Evolutionary conservation across 2,888 invertebrate species (phyloP), one percentile per base, ranked within the genome.

Genomic region (Heterodera filipjevi): DNA sequence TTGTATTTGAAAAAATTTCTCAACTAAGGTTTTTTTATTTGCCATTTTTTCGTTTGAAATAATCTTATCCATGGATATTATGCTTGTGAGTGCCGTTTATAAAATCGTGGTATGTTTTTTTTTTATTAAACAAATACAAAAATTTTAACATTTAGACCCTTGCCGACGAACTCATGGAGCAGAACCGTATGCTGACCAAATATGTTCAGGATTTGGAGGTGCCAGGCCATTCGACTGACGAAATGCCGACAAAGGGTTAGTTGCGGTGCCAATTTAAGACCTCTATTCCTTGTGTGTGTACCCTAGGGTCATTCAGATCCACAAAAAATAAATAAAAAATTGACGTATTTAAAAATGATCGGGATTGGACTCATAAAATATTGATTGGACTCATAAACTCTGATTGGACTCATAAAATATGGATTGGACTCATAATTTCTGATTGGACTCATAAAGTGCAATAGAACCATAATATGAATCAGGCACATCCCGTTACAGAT

Each of bases 121-220:
- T 27, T 59, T 59, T 59, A 59, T 59, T 27, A 8, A 30, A 27
- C 8, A n/a, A 59, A n/a, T 10, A 27, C 8, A n/a, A 59, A n/a
- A 27, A 59, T 27, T 59, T 59, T n/a, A 53, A 12, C 59, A 27
- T 59, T 27, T 27, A 70, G 70, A n/a, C 19, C 33, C 70, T 70
- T 30, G 70, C 70, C 33, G 70, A 39, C 30, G 70, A 70, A 30
- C 70, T 70, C 70, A 70, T 70, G 32, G 35, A 70, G 39, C 33
- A 70, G 33, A 70, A 35, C 70, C 10, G 27, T n/a, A 8, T 10
- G 19, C 27, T 59, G 59, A 59, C 59, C 59, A n/a, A 59, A 59
- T 27, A 27, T n/a, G 59, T 59, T 27, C 59, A 59, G 59, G 59
- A n/a, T 22, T 59, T 59, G 59, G 59, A 59, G n/a, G 14, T 19